Percentiles rank a stretch among this genome's conserved stretches.
Evolutionary conservation across 1,140 invertebrate species (phyloP).

Genomic region (Sogatella furcifera): DNA sequence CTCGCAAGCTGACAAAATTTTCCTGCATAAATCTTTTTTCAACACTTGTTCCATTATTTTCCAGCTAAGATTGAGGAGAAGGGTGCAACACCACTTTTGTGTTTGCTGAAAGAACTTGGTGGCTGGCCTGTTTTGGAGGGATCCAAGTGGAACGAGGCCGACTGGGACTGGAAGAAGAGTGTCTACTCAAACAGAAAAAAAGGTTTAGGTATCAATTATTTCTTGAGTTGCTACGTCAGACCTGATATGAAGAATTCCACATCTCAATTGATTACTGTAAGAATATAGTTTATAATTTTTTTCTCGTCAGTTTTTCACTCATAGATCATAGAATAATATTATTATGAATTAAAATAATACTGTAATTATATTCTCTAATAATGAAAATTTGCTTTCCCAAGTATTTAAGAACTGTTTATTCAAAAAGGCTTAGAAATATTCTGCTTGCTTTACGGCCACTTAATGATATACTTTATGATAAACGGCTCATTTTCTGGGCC

Average conservation of each 20-base stretch:
- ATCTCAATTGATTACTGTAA: slow-evolving; percentile 70
- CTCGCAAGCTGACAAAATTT: too few species aligned
- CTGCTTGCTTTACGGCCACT: too few species aligned
- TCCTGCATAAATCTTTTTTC: too few species aligned
- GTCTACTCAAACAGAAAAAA: slow-evolving; percentile 62
- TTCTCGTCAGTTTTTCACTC: neutral
- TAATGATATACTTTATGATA: too few species aligned
- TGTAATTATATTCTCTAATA: neutral
- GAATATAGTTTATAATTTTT: slow-evolving; percentile 28
- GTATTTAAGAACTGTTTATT: neutral
- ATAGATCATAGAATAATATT: too few species aligned
- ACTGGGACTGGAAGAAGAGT: slow-evolving; percentile 74
- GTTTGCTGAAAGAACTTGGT: slow-evolving; percentile 61
- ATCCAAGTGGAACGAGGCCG: slow-evolving; percentile 38
- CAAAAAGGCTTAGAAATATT: neutral
- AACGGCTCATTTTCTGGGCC: too few species aligned
- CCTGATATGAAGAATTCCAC: slow-evolving; percentile 85
- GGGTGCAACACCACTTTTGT: slow-evolving; percentile 53
- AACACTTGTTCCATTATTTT: neutral
- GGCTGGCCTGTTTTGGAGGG: slow-evolving; percentile 70
- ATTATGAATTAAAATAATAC: too few species aligned
- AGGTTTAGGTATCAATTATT: slow-evolving; percentile 80
- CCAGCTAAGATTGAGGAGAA: slow-evolving; percentile 55
- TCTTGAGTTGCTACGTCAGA: slow-evolving; percentile 76
- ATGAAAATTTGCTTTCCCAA: neutral